Conservation (phyloP, 1,140 invertebrate species). For the Lucilia cuprina region DNA sequence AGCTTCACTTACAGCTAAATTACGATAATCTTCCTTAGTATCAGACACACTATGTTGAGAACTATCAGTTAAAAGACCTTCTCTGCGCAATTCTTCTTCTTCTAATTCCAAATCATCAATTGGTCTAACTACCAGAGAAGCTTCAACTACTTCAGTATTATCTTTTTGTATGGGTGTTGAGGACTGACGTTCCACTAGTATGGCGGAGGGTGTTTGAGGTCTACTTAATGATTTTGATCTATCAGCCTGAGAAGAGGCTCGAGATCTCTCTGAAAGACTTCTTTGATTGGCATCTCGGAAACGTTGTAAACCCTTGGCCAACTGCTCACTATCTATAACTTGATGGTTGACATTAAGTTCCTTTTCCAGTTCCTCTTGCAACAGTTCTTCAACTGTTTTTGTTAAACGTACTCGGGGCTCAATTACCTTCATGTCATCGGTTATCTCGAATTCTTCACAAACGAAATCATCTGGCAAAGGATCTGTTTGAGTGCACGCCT, state of each 20-base stretch:
- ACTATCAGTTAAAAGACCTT: conserved; percentile 59
- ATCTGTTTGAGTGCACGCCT: conserved; percentile 82
- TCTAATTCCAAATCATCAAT: conserved; percentile 60
- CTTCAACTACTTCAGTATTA: conserved; percentile 64
- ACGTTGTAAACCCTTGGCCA: conserved; percentile 59
- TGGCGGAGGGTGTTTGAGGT: conserved; percentile 67
- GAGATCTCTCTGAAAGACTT: conserved; percentile 65
- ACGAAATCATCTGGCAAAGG: conserved; percentile 78
- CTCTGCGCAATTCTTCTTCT: conserved; percentile 54
- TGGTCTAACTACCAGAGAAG: conserved; percentile 67
- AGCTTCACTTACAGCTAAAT: conserved; percentile 47
- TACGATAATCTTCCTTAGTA: conserved; percentile 46
- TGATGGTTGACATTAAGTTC: conserved; percentile 41
- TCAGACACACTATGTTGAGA: conserved; percentile 65
- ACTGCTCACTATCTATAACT: conserved; percentile 59
- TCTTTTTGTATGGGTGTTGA: conserved; percentile 66
- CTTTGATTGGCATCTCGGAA: conserved; percentile 65
- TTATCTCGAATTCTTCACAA: conserved; percentile 71
- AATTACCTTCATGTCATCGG: conserved; percentile 63
- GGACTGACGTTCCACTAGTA: conserved; percentile 67
- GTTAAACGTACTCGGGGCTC: conserved; percentile 47
- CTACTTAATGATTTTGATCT: conserved; percentile 66
- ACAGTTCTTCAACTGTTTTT: conserved; percentile 56
- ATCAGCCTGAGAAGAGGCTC: conserved; percentile 64
- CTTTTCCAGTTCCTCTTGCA: conserved; percentile 47